Conservation (phyloP, 2,113 vertebrate species). For the Chamaetylas fuelleborni region DNA sequence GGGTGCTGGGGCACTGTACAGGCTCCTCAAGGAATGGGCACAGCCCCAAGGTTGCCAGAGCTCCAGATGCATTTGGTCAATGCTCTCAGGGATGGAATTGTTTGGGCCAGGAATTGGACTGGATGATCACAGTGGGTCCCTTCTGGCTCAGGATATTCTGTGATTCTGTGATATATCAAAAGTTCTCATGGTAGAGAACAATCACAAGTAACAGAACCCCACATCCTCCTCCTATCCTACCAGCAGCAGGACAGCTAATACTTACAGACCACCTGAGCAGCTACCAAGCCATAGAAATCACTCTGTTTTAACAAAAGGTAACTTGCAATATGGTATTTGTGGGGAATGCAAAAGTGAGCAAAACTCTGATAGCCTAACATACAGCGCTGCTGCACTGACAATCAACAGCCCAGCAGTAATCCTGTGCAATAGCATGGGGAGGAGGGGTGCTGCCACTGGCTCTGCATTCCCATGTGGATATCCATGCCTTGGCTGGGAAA, state of each 20-base stretch:
- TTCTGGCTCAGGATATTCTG: background rate
- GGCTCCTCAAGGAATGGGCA: background rate
- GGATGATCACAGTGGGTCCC: background rate
- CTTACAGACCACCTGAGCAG: background rate
- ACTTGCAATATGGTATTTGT: background rate
- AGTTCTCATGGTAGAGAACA: background rate
- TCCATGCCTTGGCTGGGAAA: background rate
- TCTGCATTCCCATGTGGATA: fast-evolving
- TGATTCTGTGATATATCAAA: background rate
- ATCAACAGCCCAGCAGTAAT: background rate
- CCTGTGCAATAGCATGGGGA: background rate
- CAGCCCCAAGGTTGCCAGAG: background rate
- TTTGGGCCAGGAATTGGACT: background rate
- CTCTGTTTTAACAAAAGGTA: background rate
- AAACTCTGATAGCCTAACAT: background rate
- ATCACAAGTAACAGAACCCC: fast-evolving
- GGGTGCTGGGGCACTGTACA: background rate
- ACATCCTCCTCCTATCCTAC: fast-evolving
- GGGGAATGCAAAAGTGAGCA: background rate
- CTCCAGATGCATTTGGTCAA: fast-evolving
- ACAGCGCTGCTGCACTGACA: background rate
- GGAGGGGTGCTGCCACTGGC: background rate
- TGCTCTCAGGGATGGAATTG: background rate
- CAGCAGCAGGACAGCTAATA: background rate
- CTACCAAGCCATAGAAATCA: background rate